These are phyloP conservation scores for Chloroclysta siterata DNA, from an alignment of 2,888 invertebrate species.

Conservation along the genomic window DNA sequence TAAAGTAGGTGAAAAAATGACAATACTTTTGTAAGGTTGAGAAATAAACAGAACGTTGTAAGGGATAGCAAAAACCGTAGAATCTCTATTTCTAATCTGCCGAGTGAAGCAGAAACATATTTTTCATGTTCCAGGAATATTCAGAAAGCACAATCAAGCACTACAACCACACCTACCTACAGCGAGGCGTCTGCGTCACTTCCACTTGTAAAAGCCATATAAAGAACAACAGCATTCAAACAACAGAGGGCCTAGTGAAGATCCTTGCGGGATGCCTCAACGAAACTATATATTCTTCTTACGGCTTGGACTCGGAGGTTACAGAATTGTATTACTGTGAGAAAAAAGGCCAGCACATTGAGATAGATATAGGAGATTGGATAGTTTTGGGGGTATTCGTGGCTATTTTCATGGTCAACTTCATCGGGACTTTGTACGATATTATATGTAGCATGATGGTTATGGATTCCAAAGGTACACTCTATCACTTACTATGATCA, in stretches of 20 bases:
- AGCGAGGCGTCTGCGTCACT: slow-evolving; percentile 49
- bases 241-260: slow-evolving; percentile 32
- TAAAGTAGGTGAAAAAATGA: too few relatives aligned
- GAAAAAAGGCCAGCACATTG: slow-evolving; percentile 23
- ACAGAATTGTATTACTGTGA: slow-evolving; percentile 41
- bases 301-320: slow-evolving; percentile 43
- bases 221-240: slow-evolving; percentile 29
- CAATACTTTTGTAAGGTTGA: too few relatives aligned
- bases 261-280: slow-evolving; percentile 50
- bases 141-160: slow-evolving; percentile 45
- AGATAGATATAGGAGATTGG: slow-evolving; percentile 38
- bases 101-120: neutral
- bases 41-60: too few relatives aligned
- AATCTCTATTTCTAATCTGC: too few relatives aligned
- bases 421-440: slow-evolving; percentile 38
- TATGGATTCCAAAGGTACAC: slow-evolving; percentile 45
- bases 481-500: neutral
- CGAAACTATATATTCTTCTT: slow-evolving; percentile 39
- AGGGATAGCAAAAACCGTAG: too few relatives aligned
- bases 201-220: slow-evolving; percentile 41
- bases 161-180: slow-evolving; percentile 49
- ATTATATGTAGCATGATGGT: slow-evolving; percentile 23
- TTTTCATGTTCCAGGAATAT: slow-evolving; percentile 46
- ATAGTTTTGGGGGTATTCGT: slow-evolving; percentile 32
- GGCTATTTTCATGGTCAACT: slow-evolving; percentile 30